These are phyloP conservation scores for Plectropomus leopardus DNA, from an alignment of 2,113 vertebrate species.

Conservation along the genomic window DNA sequence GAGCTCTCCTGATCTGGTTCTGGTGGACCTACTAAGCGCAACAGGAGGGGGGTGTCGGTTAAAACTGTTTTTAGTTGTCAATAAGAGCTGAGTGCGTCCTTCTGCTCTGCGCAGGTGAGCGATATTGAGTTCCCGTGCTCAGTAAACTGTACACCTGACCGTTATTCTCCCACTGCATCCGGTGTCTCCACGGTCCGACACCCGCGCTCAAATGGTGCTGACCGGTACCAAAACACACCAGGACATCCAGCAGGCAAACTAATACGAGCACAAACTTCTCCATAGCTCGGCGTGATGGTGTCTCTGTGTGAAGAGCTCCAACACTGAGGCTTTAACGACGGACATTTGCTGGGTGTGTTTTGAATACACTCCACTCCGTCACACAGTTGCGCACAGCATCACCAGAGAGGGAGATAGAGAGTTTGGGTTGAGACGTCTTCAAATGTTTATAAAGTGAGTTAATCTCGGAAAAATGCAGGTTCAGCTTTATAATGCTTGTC, in stretches of 20 bases:
- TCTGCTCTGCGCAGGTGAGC: conserved; percentile 55
- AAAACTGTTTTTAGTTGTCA: conserved; percentile 50
- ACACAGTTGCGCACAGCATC: conserved; percentile 57
- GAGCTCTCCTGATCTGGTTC: conserved; percentile 16
- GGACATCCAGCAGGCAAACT: conserved; percentile 36
- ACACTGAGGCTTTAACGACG: conserved; percentile 6
- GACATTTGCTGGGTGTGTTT: conserved; percentile 36
- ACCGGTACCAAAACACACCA: conserved; percentile 63
- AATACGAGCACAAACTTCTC: conserved; percentile 48
- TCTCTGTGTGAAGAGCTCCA: not conserved
- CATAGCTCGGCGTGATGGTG: conserved; percentile 48
- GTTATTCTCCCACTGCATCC: conserved; percentile 83
- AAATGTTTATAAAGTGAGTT: conserved; percentile 13
- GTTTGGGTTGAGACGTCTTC: not conserved
- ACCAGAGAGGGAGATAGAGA: conserved; percentile 11
- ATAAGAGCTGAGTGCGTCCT: conserved; percentile 62
- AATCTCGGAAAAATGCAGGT: conserved; percentile 4
- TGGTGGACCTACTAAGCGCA: conserved; percentile 26
- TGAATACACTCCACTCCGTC: conserved; percentile 31
- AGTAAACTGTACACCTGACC: conserved; percentile 81
- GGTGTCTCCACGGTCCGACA: conserved; percentile 76
- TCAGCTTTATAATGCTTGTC: no score
- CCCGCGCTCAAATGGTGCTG: conserved; percentile 65
- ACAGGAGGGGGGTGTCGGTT: conserved; percentile 17
- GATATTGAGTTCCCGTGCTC: conserved; percentile 82